Conservation (phyloP, 2,797 vertebrate genomes). For the Lacerta agilis region DNA sequence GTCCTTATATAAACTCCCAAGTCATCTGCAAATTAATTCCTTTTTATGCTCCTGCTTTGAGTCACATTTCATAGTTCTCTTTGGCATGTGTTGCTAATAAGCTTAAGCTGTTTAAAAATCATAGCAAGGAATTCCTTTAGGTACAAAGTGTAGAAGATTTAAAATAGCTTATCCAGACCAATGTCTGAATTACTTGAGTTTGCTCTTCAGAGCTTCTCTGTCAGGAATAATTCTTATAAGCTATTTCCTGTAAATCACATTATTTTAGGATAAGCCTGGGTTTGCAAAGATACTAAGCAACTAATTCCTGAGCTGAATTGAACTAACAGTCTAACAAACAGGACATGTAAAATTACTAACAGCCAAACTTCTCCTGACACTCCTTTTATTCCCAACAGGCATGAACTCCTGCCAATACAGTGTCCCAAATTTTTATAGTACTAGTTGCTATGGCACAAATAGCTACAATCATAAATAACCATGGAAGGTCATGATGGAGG, state of each 20-base stretch:
- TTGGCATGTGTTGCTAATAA: slow-evolving; percentile 28
- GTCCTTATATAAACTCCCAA: slow-evolving; percentile 40
- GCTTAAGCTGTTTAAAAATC: slow-evolving; percentile 10
- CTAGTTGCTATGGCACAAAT: not conserved
- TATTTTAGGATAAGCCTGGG: not conserved
- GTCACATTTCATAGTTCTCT: slow-evolving; percentile 21
- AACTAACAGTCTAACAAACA: not conserved
- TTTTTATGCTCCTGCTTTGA: slow-evolving; percentile 1
- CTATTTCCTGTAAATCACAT: slow-evolving; percentile 35
- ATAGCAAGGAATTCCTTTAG: slow-evolving; percentile 23
- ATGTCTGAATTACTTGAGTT: slow-evolving; percentile 14
- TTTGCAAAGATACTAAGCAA: slow-evolving; percentile 1
- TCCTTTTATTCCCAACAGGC: not conserved
- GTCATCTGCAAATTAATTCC: slow-evolving; percentile 13
- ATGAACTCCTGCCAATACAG: not conserved
- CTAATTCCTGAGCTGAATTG: not conserved
- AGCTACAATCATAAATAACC: not conserved
- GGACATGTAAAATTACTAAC: not conserved
- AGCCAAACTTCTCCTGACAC: not conserved
- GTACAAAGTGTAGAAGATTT: slow-evolving; percentile 3
- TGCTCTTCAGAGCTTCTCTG: slow-evolving; percentile 3
- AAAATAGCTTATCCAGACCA: not conserved
- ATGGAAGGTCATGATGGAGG: not conserved
- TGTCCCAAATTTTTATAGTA: not conserved
- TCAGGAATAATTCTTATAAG: slow-evolving; percentile 21